A percentile compares a stretch with the other conserved stretches of the same genome.
These are phyloP conservation scores for Patella vulgata DNA, from an alignment of 1,140 invertebrate genomes.

Conservation along the genomic window DNA sequence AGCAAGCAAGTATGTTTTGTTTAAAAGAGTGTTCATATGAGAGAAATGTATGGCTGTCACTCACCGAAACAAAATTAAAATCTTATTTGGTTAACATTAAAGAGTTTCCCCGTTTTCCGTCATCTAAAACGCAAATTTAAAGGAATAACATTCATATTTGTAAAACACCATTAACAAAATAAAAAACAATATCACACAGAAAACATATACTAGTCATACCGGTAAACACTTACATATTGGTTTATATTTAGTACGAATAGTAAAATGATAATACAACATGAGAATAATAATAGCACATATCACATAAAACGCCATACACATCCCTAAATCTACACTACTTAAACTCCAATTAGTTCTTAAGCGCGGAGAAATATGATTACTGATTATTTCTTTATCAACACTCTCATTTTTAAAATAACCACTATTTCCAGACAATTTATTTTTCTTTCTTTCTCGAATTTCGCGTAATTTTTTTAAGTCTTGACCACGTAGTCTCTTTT, in stretches of 20 bases:
- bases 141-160: no score
- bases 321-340: conserved; percentile 74
- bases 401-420: not conserved
- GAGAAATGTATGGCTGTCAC: no score
- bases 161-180: no score
- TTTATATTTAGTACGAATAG: conserved; percentile 31
- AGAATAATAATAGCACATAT: conserved; percentile 77
- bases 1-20: no score
- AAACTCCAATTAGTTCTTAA: conserved; percentile 39
- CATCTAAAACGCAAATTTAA: no score
- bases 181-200: no score
- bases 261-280: conserved; percentile 76
- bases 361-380: not conserved
- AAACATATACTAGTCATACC: conserved; percentile 1
- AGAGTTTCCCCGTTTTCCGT: no score
- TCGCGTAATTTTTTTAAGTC: conserved; percentile 49
- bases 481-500: conserved; percentile 42
- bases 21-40: no score
- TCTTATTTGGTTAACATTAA: no score
- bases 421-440: conserved; percentile 3
- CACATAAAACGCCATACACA: conserved; percentile 80
- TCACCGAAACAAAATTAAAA: no score
- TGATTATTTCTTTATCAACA: not conserved
- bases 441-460: conserved; percentile 28
- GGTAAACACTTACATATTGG: conserved; percentile 19